Evolutionary conservation across 2,888 invertebrate genomes (phyloP), one percentile per base, ranked within the genome.

Genomic region (Junonia oenone): DNA sequence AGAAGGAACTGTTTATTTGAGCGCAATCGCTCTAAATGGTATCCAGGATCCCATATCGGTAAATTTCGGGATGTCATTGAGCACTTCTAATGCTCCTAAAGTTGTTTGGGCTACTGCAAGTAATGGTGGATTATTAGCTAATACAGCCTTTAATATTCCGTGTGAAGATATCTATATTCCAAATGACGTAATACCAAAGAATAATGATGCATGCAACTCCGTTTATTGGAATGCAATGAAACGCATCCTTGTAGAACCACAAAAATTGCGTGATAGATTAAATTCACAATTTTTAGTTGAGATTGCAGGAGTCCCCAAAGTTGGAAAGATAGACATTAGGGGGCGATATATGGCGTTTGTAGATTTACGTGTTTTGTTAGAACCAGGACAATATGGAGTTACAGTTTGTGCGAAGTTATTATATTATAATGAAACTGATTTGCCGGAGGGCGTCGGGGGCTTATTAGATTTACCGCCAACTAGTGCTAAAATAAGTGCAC

Each of bases 171-270:
- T 61, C 54, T 90, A 74, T 66, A 52, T 86, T 37, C 77, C 81
- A 19, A 62, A 69, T 22, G 78, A 81, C 57, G 68, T 87, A 52
- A 61, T 64, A 35, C 58, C 62, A 9, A 63, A 60, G 49, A 55
- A 63, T 45, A 69, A 60, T 27, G 53, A 64, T 11, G 15, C 62
- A 1, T 87, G 88, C 64, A 73, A 65, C 54, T 76, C 76, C 19
- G 71, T 70, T 54, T 85, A 84, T 63, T 90, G 90, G 90, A 82
- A 88, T 65, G 71, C 82, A 3, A 76, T 86, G 71, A 82, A 73
- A 58, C 71, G 90, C 51, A 70, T 84, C n/a, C 69, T 87, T n/a
- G 74, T 89, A 8, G 76, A 89, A 55, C 68, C 76, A 3, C 51
- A 60, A 11, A 35, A 59, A 1, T 67, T 90, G 8, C 66, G 61